phyloP scores from a whole-genome alignment of 2,888 invertebrate genomes.

The Microplitis manilae region DNA sequence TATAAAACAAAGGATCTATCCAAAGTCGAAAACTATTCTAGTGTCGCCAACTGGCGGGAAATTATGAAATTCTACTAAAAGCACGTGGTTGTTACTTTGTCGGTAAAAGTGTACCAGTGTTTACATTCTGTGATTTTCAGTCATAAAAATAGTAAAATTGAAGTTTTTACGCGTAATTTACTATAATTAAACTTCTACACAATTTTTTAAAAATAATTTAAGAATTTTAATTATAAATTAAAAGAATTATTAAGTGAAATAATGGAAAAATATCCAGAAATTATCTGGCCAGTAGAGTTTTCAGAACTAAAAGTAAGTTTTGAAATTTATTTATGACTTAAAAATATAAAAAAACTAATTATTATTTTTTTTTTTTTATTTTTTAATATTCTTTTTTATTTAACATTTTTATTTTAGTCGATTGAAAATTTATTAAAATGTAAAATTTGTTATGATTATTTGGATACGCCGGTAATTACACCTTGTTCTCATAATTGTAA shows the following conservation, averaged over 20 bases:
- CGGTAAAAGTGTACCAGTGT: too few species aligned
- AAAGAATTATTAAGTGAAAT: neutral
- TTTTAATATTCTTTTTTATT: neutral
- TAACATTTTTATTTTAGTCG: constrained; percentile 62
- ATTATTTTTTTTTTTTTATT: neutral
- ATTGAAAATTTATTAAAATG: constrained; percentile 72
- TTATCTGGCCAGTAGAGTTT: neutral
- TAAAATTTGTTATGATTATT: constrained; percentile 73
- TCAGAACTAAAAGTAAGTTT: neutral
- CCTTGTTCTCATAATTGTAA: constrained; percentile 74
- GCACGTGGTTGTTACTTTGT: too few species aligned
- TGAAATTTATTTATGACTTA: neutral
- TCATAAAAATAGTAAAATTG: too few species aligned
- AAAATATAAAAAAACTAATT: neutral
- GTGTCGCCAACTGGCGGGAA: too few species aligned
- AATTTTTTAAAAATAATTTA: too few species aligned
- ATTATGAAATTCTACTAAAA: too few species aligned
- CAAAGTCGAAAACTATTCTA: too few species aligned
- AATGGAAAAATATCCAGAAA: neutral
- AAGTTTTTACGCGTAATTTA: too few species aligned
- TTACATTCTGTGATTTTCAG: too few species aligned
- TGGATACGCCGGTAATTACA: constrained; percentile 72
- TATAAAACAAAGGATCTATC: too few species aligned
- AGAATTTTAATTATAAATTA: neutral
- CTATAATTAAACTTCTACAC: too few species aligned